Percentiles rank a stretch among this genome's conserved stretches.
These are phyloP conservation scores for Dryobates pubescens DNA, from an alignment of 2,797 vertebrate species.

Conservation along the genomic window DNA sequence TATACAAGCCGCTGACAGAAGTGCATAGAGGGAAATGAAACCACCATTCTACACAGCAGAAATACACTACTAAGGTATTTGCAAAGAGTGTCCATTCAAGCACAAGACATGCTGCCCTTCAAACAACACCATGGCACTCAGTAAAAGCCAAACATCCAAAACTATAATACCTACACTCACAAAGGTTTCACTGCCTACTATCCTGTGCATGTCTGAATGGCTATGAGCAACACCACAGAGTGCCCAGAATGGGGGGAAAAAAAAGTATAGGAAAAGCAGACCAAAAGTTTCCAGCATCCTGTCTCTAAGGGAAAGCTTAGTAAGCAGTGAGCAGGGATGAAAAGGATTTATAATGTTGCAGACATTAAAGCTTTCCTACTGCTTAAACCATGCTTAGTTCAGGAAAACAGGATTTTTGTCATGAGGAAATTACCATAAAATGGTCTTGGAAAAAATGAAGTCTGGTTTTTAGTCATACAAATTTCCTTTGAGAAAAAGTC, in stretches of 20 bases:
- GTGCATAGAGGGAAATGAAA: neutral
- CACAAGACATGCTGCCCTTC: neutral
- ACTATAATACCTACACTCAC: neutral
- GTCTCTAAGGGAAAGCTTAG: neutral
- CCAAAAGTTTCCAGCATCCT: neutral
- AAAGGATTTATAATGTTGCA: neutral
- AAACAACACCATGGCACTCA: neutral
- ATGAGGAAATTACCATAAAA: neutral
- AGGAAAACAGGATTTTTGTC: neutral
- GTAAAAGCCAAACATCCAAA: neutral
- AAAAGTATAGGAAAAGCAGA: neutral
- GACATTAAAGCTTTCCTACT: neutral
- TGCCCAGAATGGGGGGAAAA: neutral
- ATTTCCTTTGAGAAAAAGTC: neutral
- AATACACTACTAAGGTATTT: neutral
- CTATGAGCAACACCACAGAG: neutral
- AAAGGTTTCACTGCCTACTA: neutral
- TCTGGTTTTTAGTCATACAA: neutral
- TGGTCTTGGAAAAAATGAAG: neutral
- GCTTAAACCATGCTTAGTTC: neutral
- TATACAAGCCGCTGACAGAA: neutral
- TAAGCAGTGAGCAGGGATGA: neutral
- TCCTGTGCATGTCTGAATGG: neutral
- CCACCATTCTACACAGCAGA: neutral
- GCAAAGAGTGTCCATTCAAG: neutral